These are phyloP conservation scores for Timema podura DNA, from an alignment of 2,888 invertebrate species.

Conservation along the genomic window DNA sequence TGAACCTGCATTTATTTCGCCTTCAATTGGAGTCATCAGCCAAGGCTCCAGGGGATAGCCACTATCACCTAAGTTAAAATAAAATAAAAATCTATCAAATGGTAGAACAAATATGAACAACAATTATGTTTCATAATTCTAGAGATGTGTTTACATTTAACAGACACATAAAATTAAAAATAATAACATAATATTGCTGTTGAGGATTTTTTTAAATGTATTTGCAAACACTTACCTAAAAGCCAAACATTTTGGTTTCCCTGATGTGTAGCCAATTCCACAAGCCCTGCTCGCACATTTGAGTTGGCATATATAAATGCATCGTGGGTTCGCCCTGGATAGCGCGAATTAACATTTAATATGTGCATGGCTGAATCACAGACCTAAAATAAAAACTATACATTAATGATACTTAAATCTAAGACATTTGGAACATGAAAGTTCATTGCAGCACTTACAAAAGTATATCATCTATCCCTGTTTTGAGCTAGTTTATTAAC, in stretches of 20 bases:
- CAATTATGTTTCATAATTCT: not conserved
- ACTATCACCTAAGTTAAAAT: slow-evolving; percentile 4
- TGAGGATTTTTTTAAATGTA: too few species aligned
- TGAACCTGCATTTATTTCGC: not conserved
- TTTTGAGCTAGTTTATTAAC: too few species aligned
- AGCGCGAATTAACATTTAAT: slow-evolving; percentile 29
- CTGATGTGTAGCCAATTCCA: too few species aligned
- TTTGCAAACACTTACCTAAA: slow-evolving; percentile 4
- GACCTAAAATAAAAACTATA: slow-evolving; percentile 23
- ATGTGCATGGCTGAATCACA: slow-evolving; percentile 26
- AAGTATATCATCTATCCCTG: too few species aligned
- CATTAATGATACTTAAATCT: too few species aligned
- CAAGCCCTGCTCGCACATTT: not conserved
- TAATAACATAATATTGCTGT: too few species aligned
- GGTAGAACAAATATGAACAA: not conserved
- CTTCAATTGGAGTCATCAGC: slow-evolving; percentile 12
- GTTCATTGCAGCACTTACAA: too few species aligned
- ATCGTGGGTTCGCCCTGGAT: slow-evolving; percentile 31
- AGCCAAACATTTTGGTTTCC: slow-evolving; percentile 16
- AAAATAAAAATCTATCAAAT: too few species aligned
- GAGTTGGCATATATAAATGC: slow-evolving; percentile 28
- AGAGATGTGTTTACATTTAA: too few species aligned
- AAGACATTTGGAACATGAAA: too few species aligned
- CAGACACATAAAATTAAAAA: too few species aligned
- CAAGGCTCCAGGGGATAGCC: slow-evolving; percentile 6